phyloP scores from a whole-genome alignment of 53 echinoderm and acorn worm genomes.

The Temnopleurus reevesii region DNA sequence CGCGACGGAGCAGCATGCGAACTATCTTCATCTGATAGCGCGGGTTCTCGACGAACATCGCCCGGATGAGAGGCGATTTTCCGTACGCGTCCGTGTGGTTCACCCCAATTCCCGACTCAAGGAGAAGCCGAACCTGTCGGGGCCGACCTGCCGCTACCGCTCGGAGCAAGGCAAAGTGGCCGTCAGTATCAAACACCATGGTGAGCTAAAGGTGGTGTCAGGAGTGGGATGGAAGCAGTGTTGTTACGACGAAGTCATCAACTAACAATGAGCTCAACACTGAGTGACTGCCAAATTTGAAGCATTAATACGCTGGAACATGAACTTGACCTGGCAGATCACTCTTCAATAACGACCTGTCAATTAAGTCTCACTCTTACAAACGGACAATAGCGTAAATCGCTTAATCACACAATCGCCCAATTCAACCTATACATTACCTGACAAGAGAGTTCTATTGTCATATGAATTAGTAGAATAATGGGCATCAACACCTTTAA shows the following conservation, averaged over 20 bases:
- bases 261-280: not conserved
- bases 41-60: conserved; percentile 77
- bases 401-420: not conserved
- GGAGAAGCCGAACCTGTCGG: conserved; percentile 81
- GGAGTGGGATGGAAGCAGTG: not conserved
- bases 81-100: conserved; percentile 73
- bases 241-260: not conserved
- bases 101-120: conserved; percentile 73
- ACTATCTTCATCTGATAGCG: conserved; percentile 68
- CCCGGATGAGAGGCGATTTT: conserved; percentile 80
- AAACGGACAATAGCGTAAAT: not conserved
- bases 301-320: no score
- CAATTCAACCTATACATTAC: not conserved
- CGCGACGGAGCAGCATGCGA: conserved; percentile 68
- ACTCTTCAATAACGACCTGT: not conserved
- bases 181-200: conserved; percentile 37
- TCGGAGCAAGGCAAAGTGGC: conserved; percentile 64
- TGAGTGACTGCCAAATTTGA: not conserved
- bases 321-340: not conserved
- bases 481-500: not conserved
- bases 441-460: not conserved
- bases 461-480: not conserved
- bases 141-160: conserved; percentile 74
- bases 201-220: not conserved
- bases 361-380: no score